Evolutionary conservation across 2,113 vertebrate species (phyloP).

Genomic region (Seriola aureovittata): DNA sequence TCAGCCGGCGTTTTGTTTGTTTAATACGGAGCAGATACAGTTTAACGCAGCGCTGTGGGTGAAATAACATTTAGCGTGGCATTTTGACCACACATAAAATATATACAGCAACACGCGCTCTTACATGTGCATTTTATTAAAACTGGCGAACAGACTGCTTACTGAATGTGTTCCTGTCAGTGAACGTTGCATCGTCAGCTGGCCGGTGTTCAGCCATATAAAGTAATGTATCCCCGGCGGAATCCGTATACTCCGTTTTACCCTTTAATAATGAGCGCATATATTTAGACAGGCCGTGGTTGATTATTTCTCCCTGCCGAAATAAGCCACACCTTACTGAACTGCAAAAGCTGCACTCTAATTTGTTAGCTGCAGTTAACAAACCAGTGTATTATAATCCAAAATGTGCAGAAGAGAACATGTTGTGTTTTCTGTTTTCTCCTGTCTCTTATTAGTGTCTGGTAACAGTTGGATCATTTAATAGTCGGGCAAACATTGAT

Average conservation of each 20-base stretch:
- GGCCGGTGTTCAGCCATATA: constrained; percentile 18
- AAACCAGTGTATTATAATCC: neutral
- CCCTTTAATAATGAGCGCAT: no score
- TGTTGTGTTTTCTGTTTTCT: neutral
- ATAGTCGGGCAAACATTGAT: neutral
- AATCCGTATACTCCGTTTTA: neutral
- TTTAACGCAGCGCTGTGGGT: neutral
- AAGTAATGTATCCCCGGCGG: neutral
- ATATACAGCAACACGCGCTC: rapidly evolving
- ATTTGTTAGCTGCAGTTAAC: neutral
- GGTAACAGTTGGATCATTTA: neutral
- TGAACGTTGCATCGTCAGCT: constrained; percentile 42
- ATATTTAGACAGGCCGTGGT: no score
- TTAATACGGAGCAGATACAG: neutral
- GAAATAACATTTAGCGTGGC: neutral
- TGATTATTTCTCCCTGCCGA: neutral
- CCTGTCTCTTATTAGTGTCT: neutral
- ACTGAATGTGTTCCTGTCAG: constrained; percentile 24
- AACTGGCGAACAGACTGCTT: constrained; percentile 17
- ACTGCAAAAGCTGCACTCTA: neutral
- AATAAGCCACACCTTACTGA: neutral
- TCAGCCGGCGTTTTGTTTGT: constrained; percentile 40
- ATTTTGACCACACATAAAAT: neutral
- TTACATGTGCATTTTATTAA: neutral
- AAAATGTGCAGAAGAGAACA: neutral